These are phyloP conservation scores for Drosophila pachea DNA, from an alignment of 1,140 invertebrate species.

Conservation along the genomic window DNA sequence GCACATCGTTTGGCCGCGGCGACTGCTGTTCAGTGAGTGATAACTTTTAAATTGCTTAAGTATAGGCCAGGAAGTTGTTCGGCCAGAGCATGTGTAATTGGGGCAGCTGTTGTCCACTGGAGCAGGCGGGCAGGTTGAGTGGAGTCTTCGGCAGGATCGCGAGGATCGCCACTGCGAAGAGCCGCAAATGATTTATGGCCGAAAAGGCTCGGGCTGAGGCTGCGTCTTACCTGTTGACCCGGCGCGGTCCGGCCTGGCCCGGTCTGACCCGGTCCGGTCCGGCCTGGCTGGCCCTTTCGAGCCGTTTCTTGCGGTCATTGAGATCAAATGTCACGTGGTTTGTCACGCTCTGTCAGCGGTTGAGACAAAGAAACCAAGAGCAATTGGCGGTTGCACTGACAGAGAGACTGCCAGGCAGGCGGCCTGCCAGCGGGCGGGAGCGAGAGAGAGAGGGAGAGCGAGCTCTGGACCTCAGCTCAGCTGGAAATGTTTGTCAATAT, in stretches of 20 bases:
- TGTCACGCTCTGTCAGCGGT: constrained; percentile 78
- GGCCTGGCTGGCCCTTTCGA: background rate
- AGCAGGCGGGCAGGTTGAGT: background rate
- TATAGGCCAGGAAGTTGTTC: constrained; percentile 9
- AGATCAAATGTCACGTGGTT: constrained; percentile 79
- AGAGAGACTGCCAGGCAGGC: constrained; percentile 29
- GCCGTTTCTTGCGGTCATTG: constrained; percentile 68
- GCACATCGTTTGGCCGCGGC: constrained; percentile 66
- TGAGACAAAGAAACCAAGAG: constrained; percentile 37
- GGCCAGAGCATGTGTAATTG: no score
- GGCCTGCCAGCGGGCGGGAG: constrained; percentile 47
- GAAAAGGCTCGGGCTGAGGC: constrained; percentile 4
- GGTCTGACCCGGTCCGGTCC: constrained; percentile 9
- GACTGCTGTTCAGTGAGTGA: constrained; percentile 35
- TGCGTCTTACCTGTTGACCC: constrained; percentile 50
- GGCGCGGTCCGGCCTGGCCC: constrained; percentile 2
- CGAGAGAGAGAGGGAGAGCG: background rate
- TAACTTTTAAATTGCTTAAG: constrained; percentile 62
- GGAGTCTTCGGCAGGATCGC: no score
- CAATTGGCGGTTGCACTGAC: constrained; percentile 40
- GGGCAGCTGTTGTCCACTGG: background rate
- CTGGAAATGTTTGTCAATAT: constrained; percentile 73
- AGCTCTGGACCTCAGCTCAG: constrained; percentile 17
- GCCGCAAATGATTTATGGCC: constrained; percentile 25
- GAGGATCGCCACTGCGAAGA: background rate